These are phyloP conservation scores for Balaenoptera acutorostrata DNA, from an alignment of 2,113 vertebrate genomes.

Conservation along the genomic window DNA sequence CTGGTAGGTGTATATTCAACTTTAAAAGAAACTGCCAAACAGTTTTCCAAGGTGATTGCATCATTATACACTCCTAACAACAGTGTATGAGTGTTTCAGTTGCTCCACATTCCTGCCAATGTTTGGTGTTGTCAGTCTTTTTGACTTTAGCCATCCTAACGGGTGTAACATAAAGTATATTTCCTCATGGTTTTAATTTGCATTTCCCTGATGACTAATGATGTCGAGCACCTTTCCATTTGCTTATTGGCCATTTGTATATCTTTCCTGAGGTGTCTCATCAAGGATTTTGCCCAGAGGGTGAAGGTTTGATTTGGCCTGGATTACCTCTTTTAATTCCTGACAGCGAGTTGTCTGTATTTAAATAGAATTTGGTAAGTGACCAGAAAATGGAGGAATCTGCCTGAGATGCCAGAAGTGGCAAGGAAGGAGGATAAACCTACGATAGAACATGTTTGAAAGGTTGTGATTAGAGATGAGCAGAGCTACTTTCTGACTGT, in stretches of 20 bases:
- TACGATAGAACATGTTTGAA: not conserved
- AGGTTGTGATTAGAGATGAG: not conserved
- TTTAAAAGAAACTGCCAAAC: not conserved
- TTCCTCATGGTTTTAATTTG: not conserved
- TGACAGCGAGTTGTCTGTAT: not conserved
- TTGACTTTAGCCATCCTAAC: not conserved
- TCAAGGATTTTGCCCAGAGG: not conserved
- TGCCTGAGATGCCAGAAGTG: not conserved
- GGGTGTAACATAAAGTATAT: not conserved
- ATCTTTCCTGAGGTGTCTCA: not conserved
- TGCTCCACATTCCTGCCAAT: not conserved
- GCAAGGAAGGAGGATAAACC: not conserved
- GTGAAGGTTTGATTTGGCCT: not conserved
- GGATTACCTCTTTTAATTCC: not conserved
- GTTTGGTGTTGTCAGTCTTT: not conserved
- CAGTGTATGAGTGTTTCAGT: fast-evolving
- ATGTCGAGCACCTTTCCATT: not conserved
- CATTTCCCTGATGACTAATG: not conserved
- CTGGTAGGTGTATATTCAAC: not conserved
- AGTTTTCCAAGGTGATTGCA: not conserved
- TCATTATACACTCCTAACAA: not conserved
- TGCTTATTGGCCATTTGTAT: not conserved
- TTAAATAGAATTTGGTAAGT: not conserved
- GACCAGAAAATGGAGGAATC: not conserved
- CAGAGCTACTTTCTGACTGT: not conserved